Evolutionary conservation across 1,140 invertebrate genomes (phyloP).

Genomic region (Mactra quadrangularis): DNA sequence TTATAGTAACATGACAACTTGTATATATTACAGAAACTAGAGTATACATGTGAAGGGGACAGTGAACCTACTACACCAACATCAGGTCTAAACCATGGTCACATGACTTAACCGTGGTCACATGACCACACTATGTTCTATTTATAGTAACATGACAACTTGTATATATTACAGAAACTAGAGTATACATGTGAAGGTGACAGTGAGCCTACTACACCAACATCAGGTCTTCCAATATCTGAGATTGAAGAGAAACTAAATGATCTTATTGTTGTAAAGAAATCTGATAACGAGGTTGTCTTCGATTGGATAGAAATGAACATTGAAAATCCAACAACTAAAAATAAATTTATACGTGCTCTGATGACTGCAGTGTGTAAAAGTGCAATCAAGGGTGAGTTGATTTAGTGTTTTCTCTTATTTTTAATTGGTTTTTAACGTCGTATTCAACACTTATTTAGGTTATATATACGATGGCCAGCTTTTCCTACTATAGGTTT

Average conservation of each 20-base stretch:
- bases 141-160: no score
- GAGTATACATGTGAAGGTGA: slow-evolving; percentile 77
- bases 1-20: no score
- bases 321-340: slow-evolving; percentile 72
- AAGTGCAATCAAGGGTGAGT: slow-evolving; percentile 80
- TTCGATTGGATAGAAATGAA: slow-evolving; percentile 86
- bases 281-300: slow-evolving; percentile 75
- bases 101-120: no score
- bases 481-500: no score
- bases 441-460: no score
- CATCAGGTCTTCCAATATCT: slow-evolving; percentile 69
- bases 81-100: no score
- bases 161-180: slow-evolving; percentile 77
- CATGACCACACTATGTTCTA: no score
- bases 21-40: slow-evolving; percentile 78
- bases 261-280: slow-evolving; percentile 66
- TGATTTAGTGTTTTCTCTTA: no score
- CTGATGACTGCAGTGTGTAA: slow-evolving; percentile 89
- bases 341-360: slow-evolving; percentile 86
- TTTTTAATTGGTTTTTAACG: no score
- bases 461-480: no score
- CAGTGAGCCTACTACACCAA: slow-evolving; percentile 67
- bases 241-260: slow-evolving; percentile 74
- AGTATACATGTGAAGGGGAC: slow-evolving; percentile 76
- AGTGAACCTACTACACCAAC: slow-evolving; percentile 68